phyloP scores from a whole-genome alignment of 1,140 invertebrate species.

The Muscidifurax raptorellus region DNA sequence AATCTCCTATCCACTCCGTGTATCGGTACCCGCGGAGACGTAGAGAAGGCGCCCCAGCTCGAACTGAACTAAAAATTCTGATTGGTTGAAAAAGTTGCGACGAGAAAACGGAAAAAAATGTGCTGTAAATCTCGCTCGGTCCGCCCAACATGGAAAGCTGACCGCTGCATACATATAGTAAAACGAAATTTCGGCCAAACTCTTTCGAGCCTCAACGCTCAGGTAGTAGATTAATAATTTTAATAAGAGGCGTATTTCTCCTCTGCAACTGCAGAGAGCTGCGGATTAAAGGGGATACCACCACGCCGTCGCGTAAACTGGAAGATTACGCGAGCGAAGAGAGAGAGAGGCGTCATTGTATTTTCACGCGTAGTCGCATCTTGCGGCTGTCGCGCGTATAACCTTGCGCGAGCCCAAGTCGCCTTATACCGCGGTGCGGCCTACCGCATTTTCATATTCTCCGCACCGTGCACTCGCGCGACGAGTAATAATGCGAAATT shows the following conservation, averaged over 20 bases:
- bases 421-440: background rate
- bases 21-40: too few species aligned
- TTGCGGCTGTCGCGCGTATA: constrained; percentile 15
- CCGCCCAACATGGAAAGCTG: too few species aligned
- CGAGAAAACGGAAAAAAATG: too few species aligned
- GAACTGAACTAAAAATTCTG: too few species aligned
- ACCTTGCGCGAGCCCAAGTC: background rate
- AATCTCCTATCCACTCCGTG: too few species aligned
- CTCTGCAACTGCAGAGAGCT: background rate
- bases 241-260: background rate
- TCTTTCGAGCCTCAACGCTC: background rate
- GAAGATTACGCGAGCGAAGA: background rate
- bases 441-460: constrained; percentile 3
- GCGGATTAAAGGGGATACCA: background rate
- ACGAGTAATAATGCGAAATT: background rate
- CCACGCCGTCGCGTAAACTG: background rate
- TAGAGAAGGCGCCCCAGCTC: too few species aligned
- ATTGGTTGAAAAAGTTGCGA: too few species aligned
- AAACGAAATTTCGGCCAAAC: background rate
- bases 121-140: too few species aligned
- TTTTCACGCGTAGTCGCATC: constrained; percentile 26
- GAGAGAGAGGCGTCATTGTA: constrained; percentile 1
- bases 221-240: background rate
- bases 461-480: background rate
- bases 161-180: too few species aligned